These are phyloP conservation scores for Dicerorhinus sumatrensis DNA, from an alignment of 2,113 vertebrate genomes.

Conservation along the genomic window DNA sequence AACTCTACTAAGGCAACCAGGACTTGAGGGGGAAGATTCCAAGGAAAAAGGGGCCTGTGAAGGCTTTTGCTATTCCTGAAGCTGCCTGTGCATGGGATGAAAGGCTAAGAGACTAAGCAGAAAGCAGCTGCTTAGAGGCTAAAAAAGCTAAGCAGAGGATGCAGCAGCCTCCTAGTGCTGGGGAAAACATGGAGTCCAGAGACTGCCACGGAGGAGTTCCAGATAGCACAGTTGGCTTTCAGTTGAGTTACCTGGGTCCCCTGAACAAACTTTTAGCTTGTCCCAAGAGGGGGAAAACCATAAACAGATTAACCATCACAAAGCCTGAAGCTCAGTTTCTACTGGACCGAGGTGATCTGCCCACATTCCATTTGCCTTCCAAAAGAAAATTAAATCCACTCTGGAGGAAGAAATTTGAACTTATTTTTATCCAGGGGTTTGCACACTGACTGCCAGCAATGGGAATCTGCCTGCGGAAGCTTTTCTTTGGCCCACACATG, in stretches of 20 bases:
- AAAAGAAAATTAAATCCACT: conserved; percentile 15
- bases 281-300: not conserved
- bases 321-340: not conserved
- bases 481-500: not conserved
- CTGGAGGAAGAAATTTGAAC: not conserved
- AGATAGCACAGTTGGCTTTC: not conserved
- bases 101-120: not conserved
- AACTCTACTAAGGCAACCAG: not conserved
- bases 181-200: not conserved
- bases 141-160: not conserved
- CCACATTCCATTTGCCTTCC: not conserved
- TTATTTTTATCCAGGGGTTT: not conserved
- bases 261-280: not conserved
- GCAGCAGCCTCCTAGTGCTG: not conserved
- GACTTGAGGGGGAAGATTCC: not conserved
- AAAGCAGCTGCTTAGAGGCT: not conserved
- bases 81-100: not conserved
- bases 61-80: not conserved
- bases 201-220: not conserved
- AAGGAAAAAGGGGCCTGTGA: not conserved
- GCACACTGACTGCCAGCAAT: not conserved
- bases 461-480: not conserved
- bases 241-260: not conserved
- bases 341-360: not conserved
- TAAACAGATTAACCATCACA: not conserved